phyloP scores from a whole-genome alignment of 2,113 vertebrate species.

The Pleuronectes platessa region DNA sequence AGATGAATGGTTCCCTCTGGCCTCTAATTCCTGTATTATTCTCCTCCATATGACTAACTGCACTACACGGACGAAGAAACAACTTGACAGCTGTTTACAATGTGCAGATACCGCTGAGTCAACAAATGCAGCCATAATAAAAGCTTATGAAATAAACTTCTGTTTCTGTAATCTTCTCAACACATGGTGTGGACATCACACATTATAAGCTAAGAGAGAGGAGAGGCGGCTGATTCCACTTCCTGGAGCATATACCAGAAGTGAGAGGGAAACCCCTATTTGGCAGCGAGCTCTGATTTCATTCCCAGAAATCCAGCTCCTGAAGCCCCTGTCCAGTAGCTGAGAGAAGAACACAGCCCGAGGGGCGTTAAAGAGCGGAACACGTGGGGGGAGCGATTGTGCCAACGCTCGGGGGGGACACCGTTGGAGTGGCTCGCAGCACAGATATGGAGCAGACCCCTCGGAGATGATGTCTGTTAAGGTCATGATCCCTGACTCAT shows the following conservation, averaged over 20 bases:
- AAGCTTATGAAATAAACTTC: conserved; percentile 47
- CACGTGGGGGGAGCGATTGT: conserved; percentile 9
- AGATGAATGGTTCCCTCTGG: conserved; percentile 8
- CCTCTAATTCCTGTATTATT: conserved; percentile 2
- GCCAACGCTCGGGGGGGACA: neutral
- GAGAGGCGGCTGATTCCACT: conserved; percentile 26
- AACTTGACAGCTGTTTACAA: conserved; percentile 41
- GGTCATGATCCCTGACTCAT: conserved; percentile 17
- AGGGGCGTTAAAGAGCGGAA: conserved; percentile 14
- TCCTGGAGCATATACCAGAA: conserved; percentile 49
- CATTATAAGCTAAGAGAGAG: conserved; percentile 40
- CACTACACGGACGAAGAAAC: neutral
- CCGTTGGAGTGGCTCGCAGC: neutral
- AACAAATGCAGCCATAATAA: conserved; percentile 40
- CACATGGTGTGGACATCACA: conserved; percentile 37
- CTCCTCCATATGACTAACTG: neutral
- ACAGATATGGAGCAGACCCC: neutral
- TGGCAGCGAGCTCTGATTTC: conserved; percentile 58
- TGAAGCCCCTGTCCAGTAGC: conserved; percentile 18
- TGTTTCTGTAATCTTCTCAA: conserved; percentile 54
- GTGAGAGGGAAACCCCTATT: conserved; percentile 61
- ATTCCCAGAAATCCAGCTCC: conserved; percentile 60
- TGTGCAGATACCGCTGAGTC: conserved; percentile 44
- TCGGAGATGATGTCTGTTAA: conserved; percentile 1
- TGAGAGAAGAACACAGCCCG: conserved; percentile 3